Conservation (phyloP, 2,113 vertebrate species). For the Plecotus auritus region DNA sequence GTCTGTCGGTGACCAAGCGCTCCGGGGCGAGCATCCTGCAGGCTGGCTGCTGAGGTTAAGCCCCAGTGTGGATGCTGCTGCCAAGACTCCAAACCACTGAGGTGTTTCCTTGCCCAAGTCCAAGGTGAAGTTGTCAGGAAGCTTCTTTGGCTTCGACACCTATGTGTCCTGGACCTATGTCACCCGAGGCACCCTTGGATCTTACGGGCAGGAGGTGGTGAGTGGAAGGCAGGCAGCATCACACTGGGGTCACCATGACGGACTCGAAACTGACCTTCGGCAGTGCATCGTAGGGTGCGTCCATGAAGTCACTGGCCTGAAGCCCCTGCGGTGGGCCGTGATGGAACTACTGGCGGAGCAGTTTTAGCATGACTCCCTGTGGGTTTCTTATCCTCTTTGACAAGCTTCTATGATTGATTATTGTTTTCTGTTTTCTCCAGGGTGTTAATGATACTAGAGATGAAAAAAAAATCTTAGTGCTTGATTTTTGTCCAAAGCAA, state of each 20-base stretch:
- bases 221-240: conserved; percentile 48
- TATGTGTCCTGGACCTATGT: background rate
- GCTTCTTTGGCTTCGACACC: background rate
- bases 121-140: background rate
- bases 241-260: conserved; percentile 56
- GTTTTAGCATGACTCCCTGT: background rate
- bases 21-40: conserved; percentile 72
- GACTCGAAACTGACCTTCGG: conserved; percentile 29
- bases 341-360: conserved; percentile 63
- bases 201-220: background rate
- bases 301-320: conserved; percentile 75
- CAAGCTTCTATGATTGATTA: background rate
- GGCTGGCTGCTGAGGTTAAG: conserved; percentile 84
- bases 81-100: background rate
- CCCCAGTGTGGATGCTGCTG: conserved; percentile 69
- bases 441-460: background rate
- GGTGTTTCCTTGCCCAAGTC: background rate
- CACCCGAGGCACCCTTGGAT: background rate
- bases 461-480: background rate
- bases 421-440: background rate
- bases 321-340: conserved; percentile 74
- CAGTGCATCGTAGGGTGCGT: conserved; percentile 45
- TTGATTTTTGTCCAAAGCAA: background rate
- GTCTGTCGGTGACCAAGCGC: conserved; percentile 77
- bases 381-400: background rate